A percentile compares a stretch with the other conserved stretches of the same genome.
Conservation (phyloP, 2,113 vertebrate species). For the Donacobius atricapilla region DNA sequence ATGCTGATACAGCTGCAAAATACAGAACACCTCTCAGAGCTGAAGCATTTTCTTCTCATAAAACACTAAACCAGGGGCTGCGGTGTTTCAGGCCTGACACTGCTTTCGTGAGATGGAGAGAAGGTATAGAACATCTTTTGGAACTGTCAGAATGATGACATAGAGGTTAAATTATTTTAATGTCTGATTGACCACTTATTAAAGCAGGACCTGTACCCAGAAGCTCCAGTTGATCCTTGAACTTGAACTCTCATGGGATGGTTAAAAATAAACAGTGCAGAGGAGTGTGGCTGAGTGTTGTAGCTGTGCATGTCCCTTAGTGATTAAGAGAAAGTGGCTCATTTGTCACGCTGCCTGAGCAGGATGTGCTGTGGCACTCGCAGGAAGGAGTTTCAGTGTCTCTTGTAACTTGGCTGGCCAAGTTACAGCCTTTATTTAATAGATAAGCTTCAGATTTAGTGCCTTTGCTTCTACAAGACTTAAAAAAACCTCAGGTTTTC, state of each 20-base stretch:
- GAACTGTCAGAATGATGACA: conserved; percentile 63
- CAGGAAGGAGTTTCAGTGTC: neutral
- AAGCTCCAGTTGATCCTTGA: neutral
- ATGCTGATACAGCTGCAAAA: neutral
- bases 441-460: neutral
- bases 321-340: neutral
- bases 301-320: neutral
- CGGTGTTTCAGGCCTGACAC: neutral
- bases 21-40: neutral
- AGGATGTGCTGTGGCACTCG: neutral
- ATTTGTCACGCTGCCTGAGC: neutral
- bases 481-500: conserved; percentile 2
- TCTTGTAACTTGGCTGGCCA: conserved; percentile 85
- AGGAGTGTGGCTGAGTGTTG: neutral
- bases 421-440: conserved; percentile 70
- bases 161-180: neutral
- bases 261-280: neutral
- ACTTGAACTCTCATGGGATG: neutral
- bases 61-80: neutral
- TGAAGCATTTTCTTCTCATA: neutral
- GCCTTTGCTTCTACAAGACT: conserved; percentile 61
- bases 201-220: neutral
- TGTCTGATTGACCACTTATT: conserved; percentile 53
- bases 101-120: neutral
- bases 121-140: neutral